A percentile compares a stretch with the other conserved stretches of the same genome.
These are phyloP conservation scores for Ptilorrhoa leucosticta DNA, from an alignment of 2,113 vertebrate species.

Conservation along the genomic window DNA sequence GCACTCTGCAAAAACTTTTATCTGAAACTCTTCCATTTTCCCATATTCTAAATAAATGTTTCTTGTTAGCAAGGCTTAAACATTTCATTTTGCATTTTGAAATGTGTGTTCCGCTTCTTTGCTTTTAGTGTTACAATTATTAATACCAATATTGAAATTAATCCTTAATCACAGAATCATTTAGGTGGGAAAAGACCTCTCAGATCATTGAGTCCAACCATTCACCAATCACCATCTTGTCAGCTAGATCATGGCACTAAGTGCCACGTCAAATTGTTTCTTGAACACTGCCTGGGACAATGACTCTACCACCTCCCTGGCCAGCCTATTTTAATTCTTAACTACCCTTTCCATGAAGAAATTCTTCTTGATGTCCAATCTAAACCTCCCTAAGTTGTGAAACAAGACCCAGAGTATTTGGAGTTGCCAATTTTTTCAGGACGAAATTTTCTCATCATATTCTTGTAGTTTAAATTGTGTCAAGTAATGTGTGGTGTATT, in stretches of 20 bases:
- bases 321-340: background rate
- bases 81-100: background rate
- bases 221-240: background rate
- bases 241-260: background rate
- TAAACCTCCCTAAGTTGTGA: background rate
- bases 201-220: background rate
- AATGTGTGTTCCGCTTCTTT: background rate
- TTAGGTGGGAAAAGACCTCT: background rate
- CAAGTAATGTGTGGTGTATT: background rate
- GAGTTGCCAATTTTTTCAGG: background rate
- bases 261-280: background rate
- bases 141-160: background rate
- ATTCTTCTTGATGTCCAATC: background rate
- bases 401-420: background rate
- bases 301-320: too few species aligned
- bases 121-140: background rate
- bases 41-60: background rate
- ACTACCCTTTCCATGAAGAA: background rate
- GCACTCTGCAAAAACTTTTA: background rate
- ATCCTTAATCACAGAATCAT: background rate
- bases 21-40: background rate
- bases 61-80: background rate
- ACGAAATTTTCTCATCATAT: accelerated
- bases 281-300: accelerated
- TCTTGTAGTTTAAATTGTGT: background rate